Evolutionary conservation across 92 coral and sea anemone species (phyloP), one percentile per base, ranked within the genome.

Genomic region (Blastomussa wellsi): DNA sequence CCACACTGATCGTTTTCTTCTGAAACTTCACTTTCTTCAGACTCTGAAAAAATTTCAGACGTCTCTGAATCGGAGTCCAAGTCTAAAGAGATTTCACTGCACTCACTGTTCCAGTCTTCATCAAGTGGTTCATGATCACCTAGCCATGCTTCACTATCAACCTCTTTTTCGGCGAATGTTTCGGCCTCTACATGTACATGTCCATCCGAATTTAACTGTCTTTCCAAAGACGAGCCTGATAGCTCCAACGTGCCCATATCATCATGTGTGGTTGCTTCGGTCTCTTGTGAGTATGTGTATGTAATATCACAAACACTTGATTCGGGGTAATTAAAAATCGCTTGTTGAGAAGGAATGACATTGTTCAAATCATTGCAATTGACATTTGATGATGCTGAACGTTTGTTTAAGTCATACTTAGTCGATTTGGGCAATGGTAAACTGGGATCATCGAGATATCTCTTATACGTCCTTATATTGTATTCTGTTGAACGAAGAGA

Each of bases 401-500:
- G 67, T 26, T 60, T 60, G 24, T 60, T 60, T 19, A 22, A 19
- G 67, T 60, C 67, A 60, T 4, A 60, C 44, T 69, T 69, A 6
- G 74, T 69, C 13, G 74, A 32, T 31, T 69, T 69, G 17, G 74
- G 74, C 22, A 69, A 29, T 69, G 74, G 74, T 32, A 69, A 29
- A 69, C 74, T 69, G 74, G 74, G 74, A 69, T 69, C 74, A 32
- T 69, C 74, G 4, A 69, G 74, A 44, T 69, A 69, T 69, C 22
- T 69, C 74, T 69, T 69, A 33, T 69, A 69, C 44, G 32, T 69
- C 42, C 74, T 32, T 9, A 32, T 69, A 33, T 24, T 10, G 44
- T 69, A 69, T 32, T 17, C 74, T 9, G 6, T 33, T 69, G 74
- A 32, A 62, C 68, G 22, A 62, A 62, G 29, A 62, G 68, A n/a